Evolutionary conservation across 2,113 vertebrate genomes (phyloP).

Genomic region (Gymnarchus niloticus): DNA sequence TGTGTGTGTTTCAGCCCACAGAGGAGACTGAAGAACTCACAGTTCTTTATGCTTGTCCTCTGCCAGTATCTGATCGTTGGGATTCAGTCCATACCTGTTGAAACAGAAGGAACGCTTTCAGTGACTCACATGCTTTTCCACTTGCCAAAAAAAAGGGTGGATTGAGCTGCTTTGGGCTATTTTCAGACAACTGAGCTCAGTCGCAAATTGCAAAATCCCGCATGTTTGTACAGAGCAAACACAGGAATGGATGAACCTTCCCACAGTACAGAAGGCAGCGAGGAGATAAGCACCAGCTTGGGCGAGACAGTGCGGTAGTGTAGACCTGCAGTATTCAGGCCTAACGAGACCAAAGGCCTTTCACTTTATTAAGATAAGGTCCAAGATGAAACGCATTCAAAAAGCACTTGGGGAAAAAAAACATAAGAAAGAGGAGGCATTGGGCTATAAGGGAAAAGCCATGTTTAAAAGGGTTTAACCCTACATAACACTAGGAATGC

Average conservation of each 20-base stretch:
- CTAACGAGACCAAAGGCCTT: background rate
- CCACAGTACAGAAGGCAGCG: background rate
- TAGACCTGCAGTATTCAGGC: background rate
- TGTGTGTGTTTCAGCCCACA: background rate
- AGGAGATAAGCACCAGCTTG: too few species aligned
- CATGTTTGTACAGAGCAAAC: background rate
- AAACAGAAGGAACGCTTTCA: slow-evolving; percentile 19
- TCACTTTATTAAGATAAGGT: background rate
- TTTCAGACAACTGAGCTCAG: background rate
- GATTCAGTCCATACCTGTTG: slow-evolving; percentile 84
- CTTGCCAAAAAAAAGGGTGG: background rate
- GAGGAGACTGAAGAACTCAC: slow-evolving; percentile 63
- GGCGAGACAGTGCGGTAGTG: background rate
- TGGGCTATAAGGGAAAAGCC: background rate
- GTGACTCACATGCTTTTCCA: background rate
- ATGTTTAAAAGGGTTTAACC: background rate
- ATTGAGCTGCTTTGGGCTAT: background rate
- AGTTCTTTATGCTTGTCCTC: slow-evolving; percentile 94
- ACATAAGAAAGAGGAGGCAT: background rate
- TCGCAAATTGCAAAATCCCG: background rate
- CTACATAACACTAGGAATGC: background rate
- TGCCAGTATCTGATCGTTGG: slow-evolving; percentile 94
- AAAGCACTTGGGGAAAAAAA: background rate
- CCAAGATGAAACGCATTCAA: background rate
- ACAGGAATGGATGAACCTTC: background rate